Base-by-base conservation (phyloP, 2,888 invertebrate genomes). In the Dioctria linearis region DNA sequence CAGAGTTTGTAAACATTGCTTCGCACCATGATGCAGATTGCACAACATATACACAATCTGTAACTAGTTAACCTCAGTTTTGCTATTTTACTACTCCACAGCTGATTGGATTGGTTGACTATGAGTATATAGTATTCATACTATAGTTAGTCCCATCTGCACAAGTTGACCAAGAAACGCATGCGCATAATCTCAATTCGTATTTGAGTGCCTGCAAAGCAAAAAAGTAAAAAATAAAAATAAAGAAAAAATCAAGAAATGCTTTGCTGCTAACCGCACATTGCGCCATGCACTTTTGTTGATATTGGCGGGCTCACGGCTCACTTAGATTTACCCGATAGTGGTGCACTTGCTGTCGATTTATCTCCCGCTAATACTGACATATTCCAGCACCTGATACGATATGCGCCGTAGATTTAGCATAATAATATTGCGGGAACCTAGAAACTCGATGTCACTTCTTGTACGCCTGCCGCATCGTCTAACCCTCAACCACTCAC, bases 301-400 rank as follows among this genome's bases (percentile, higher is more conserved):
- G 61, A 63, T 46, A 63, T 25, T 25, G 25, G 25, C 25, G 25
- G 25, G 25, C 11, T 76, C 42, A 57, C 73, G 73, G 73, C 76
- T 76, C 63, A 49, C 76, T 63, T 46, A 76, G 76, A 76, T 76
- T 76, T n/a, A 25, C 25, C 46, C 46, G 76, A 76, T 63, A 49
- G 76, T 63, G 76, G 61, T 76, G 76, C 63, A 76, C 63, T 76
- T 49, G 76, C 75, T 46, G 63, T 61, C 76, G 76, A 76, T 76
- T 76, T 76, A 76, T 76, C 76, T 76, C 76, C 6, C 63, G 57
- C 42, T 37, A 46, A 57, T 37, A 9, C 51, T 49, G 76, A 76
- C 76, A 76, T 76, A 51, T 43, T 63, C 76, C 63, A 76, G 76
- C 76, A 76, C 76, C 76, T 76, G 76, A 76, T 63, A 46, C 76